Base-by-base conservation (phyloP, 1,140 invertebrate species). In the Diachasmimorpha longicaudata region DNA sequence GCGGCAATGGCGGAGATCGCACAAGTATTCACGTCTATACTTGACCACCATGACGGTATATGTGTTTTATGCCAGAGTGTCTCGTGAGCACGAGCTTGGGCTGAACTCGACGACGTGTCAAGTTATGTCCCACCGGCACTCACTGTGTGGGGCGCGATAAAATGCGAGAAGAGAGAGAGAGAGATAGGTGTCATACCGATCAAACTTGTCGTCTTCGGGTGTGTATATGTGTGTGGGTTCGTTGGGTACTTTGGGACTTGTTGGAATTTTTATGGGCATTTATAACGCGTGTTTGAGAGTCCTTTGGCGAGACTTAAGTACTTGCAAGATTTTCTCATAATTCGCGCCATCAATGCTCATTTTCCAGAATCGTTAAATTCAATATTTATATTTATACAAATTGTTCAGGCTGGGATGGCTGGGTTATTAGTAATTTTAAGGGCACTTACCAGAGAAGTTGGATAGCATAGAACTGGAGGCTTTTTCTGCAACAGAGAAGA, bases 401-500 rank as follows among this genome's bases (percentile, higher is more conserved):
- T 68, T 10, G 16, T 2, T 68, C 6, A 13, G 31, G 16, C 5
- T 55, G 5, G 48, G 21, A 8, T 16, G 9, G 10, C 36, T 39
- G 9, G 42, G 25, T 70, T 70, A 25, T 68, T 37, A 70, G 19
- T n/a, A 14, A 58, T 36, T 58, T 21, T 58, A 21, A 42, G 66
- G 16, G 16, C 14, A 85, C 86, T 85, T 58, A 88, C 86, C 84
- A 77, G 80, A 78, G 78, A 82, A 80, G 76, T 84, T 85, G 78
- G 86, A 85, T 85, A 86, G 85, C 84, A 82, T 85, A 86, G 84
- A 86, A 85, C 78, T 84, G 83, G 80, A 84, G 81, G 78, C 82
- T 72, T 78, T 79, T 81, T 83, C 83, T 84, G 83, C 79, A 87
- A 84, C 77, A 87, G 76, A 70, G 72, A 75, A 74, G 21, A 77